Evolutionary conservation across 2,888 invertebrate genomes (phyloP).

Genomic region (Noctua pronuba): DNA sequence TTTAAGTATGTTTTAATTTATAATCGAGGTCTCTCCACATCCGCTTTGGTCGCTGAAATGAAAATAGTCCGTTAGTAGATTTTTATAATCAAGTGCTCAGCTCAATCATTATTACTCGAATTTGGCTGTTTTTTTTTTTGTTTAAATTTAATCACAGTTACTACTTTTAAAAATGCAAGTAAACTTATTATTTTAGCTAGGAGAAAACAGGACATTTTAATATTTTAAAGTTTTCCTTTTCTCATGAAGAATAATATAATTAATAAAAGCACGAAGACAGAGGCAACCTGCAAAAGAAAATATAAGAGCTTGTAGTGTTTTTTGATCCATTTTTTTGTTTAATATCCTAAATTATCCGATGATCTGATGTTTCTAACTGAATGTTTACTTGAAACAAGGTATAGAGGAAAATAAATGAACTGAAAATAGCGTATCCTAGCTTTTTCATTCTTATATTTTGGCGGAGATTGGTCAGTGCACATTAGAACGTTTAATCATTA

Average conservation of each 20-base stretch:
- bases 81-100: constrained; percentile 57
- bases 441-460: not conserved
- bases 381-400: not conserved
- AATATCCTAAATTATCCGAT: not conserved
- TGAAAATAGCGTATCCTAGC: not conserved
- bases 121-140: not conserved
- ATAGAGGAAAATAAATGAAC: too few species aligned
- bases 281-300: constrained; percentile 78
- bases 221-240: constrained; percentile 46
- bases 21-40: constrained; percentile 69
- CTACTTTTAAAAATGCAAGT: too few species aligned
- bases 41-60: constrained; percentile 76
- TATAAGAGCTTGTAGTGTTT: constrained; percentile 71
- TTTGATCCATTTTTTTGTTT: constrained; percentile 16
- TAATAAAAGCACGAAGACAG: constrained; percentile 67
- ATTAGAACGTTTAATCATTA: not conserved
- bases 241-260: constrained; percentile 45
- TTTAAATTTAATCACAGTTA: too few species aligned
- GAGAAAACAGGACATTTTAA: constrained; percentile 50
- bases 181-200: not conserved
- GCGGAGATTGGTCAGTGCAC: not conserved
- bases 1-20: constrained; percentile 45
- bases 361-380: not conserved
- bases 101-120: not conserved
- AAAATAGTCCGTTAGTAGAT: constrained; percentile 77